phyloP scores from a whole-genome alignment of 1,140 invertebrate genomes.

The Pseudoatta argentina region DNA sequence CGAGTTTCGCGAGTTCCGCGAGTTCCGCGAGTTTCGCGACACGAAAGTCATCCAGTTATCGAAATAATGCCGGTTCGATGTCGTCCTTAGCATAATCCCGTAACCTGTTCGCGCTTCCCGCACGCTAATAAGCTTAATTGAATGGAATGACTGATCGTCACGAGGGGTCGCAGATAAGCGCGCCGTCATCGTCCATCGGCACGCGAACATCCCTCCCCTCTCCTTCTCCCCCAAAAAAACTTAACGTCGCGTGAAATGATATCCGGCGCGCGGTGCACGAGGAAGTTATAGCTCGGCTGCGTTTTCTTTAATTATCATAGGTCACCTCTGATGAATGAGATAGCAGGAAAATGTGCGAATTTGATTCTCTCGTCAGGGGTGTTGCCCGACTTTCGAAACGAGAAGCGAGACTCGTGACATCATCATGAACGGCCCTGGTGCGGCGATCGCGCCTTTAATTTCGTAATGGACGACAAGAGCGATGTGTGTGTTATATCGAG shows the following conservation, averaged over 20 bases:
- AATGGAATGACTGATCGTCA: conserved; percentile 33
- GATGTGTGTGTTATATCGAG: not conserved
- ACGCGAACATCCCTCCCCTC: conserved; percentile 7
- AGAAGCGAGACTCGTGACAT: conserved; percentile 1
- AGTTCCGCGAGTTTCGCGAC: not conserved
- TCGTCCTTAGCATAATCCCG: conserved; percentile 3
- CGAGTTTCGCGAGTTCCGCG: not conserved
- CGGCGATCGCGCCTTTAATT: conserved; percentile 48
- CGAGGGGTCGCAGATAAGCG: conserved; percentile 27
- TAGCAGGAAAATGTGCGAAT: not conserved
- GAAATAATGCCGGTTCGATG: not conserved
- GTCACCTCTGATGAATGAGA: not conserved
- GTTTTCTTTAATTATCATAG: conserved; percentile 24
- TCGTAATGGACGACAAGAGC: conserved; percentile 49
- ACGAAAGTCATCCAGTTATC: conserved; percentile 1
- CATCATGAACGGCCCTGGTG: conserved; percentile 34
- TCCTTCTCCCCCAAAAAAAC: not conserved
- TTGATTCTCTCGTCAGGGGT: not conserved
- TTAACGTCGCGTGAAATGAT: conserved; percentile 25
- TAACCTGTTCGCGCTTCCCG: not conserved
- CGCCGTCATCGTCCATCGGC: conserved; percentile 3
- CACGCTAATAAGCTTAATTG: conserved; percentile 53
- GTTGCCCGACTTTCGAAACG: not conserved
- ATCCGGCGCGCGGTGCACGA: not conserved
- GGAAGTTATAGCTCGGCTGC: not conserved